A percentile compares a stretch with the other conserved stretches of the same genome.
These are phyloP conservation scores for Monopis laevigella DNA, from an alignment of 2,888 invertebrate genomes.

Conservation along the genomic window DNA sequence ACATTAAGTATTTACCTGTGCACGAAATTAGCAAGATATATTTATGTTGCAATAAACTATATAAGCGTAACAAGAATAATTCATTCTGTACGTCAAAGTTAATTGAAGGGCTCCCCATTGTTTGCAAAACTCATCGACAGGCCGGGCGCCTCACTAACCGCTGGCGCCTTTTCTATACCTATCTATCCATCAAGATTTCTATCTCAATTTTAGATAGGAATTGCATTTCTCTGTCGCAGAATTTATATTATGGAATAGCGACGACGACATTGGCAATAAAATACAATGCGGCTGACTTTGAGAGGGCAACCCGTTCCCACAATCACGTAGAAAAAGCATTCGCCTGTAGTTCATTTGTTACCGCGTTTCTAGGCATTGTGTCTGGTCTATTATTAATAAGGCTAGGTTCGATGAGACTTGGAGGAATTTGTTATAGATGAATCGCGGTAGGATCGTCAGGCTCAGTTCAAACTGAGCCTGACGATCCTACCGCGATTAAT, in stretches of 20 bases:
- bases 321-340: conserved; percentile 8
- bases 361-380: too few species aligned
- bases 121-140: conserved; percentile 7
- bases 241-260: conserved; percentile 35
- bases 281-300: conserved; percentile 17
- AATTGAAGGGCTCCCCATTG: conserved; percentile 3
- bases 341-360: conserved; percentile 6
- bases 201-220: conserved; percentile 42
- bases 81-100: not conserved
- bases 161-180: conserved; percentile 27
- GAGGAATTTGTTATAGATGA: too few species aligned
- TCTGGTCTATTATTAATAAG: too few species aligned
- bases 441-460: too few species aligned
- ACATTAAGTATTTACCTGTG: too few species aligned
- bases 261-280: conserved; percentile 33
- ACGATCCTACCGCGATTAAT: too few species aligned
- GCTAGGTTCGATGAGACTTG: too few species aligned
- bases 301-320: conserved; percentile 12
- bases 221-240: conserved; percentile 33
- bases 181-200: conserved; percentile 48
- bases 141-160: too few species aligned
- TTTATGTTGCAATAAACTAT: too few species aligned
- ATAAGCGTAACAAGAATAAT: not conserved
- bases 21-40: too few species aligned
- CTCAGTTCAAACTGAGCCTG: too few species aligned